Percentiles rank a stretch among this genome's conserved stretches.
Conservation (phyloP, 1,140 invertebrate species). For the Scylla paramamosain region DNA sequence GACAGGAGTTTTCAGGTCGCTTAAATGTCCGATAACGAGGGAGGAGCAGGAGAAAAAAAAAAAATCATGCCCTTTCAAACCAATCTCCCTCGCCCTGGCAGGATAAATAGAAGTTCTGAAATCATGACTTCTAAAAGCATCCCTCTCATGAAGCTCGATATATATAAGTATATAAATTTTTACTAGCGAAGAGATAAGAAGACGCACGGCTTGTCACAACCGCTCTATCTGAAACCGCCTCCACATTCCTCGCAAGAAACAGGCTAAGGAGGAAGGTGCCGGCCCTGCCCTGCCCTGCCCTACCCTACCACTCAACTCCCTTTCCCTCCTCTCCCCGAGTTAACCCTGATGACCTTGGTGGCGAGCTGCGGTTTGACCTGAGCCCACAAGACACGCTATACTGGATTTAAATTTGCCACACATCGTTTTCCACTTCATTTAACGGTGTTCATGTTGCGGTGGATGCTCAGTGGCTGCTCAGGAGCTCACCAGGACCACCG, state of each 20-base stretch:
- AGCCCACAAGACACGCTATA: slow-evolving; percentile 11
- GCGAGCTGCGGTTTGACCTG: slow-evolving; percentile 17
- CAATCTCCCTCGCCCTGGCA: no score
- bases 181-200: background rate
- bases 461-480: no score
- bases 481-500: no score
- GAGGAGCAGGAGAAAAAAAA: background rate
- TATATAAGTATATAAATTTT: no score
- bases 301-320: background rate
- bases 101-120: no score
- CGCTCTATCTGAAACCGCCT: background rate
- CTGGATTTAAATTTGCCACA: slow-evolving; percentile 14
- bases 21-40: background rate
- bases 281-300: background rate
- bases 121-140: no score
- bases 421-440: slow-evolving; percentile 13
- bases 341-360: background rate
- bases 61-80: background rate
- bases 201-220: background rate
- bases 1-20: no score
- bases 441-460: background rate
- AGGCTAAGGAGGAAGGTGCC: background rate
- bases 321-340: background rate
- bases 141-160: no score
- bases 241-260: background rate